Base-by-base conservation (phyloP, 2,113 vertebrate genomes). In the Lamprotornis superbus region DNA sequence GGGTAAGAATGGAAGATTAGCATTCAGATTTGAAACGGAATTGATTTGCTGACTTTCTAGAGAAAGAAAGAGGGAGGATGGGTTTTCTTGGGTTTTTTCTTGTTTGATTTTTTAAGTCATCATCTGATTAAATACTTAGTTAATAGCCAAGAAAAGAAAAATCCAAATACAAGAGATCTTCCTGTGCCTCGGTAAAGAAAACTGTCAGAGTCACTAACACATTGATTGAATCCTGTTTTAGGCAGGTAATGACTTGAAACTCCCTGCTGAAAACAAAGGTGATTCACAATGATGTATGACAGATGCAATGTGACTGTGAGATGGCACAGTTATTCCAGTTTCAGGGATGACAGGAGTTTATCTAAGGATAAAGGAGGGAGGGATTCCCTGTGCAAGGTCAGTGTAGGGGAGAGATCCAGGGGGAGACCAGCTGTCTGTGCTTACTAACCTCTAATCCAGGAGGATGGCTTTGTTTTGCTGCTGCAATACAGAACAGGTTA, bases 311-410 rank as follows among this genome's bases (percentile, higher is more conserved):
- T 70, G 87, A 88, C 91, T 97, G 79, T 64, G 94, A 96, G 89
- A 91, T 87, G 90, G 70, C 89, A 95, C 85, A 52, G 80, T 85
- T 95, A 89, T n/a, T 84, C 77, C 47, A 12, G n/a, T 52, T 59
- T 91, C 76, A 93, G 93, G 91, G 83, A 87, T 1, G 65, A 93
- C 5, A 50, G 83, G 95, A 96, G 95, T 95, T 97, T 85, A 97
- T 94, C 50, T 93, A 70, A 97, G 97, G 97, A 96, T 94, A 95
- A 83, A 59, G 78, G 68, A 86, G 65, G 61, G 77, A 90, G 88
- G 89, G 85, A 77, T 97, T 96, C 94, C 91, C 88, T 39, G 27
- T n/a, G 57, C 90, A 94, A 94, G 87, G 90, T 91, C 94, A 91
- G 82, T 50, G 69, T 61, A 28, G 55, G 77, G 78, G 80, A 95